A percentile compares a stretch with the other conserved stretches of the same genome.
phyloP scores from a whole-genome alignment of 2,113 vertebrate genomes.

The Arenaria interpres region DNA sequence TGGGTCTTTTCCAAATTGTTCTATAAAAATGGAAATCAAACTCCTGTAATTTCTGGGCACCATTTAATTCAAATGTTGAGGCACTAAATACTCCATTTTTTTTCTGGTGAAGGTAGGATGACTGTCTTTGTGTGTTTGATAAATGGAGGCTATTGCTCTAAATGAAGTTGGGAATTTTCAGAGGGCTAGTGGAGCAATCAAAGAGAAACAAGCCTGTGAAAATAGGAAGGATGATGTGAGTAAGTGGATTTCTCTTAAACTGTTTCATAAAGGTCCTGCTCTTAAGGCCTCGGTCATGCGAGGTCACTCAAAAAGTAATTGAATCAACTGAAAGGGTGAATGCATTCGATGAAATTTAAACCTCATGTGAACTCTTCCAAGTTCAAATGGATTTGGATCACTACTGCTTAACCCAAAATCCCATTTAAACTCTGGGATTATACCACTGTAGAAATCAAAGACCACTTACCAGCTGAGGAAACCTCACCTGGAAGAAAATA shows the following conservation, averaged over 20 bases:
- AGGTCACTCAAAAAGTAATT: neutral
- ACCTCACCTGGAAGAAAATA: neutral
- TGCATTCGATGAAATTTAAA: neutral
- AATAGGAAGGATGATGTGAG: neutral
- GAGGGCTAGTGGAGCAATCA: neutral
- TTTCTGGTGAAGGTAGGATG: neutral
- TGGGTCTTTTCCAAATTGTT: neutral
- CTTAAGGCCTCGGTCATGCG: neutral
- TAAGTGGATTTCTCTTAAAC: neutral
- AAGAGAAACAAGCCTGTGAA: neutral
- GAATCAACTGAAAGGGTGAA: neutral
- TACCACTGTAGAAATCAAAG: neutral
- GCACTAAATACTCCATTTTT: neutral
- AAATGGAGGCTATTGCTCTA: neutral
- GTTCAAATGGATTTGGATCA: conserved; percentile 8
- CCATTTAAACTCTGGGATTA: neutral
- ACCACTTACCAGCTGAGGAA: neutral
- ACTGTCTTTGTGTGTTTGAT: neutral
- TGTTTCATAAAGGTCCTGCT: neutral
- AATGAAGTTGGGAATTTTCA: neutral
- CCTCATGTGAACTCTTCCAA: neutral
- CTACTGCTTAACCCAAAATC: neutral
- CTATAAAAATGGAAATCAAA: neutral
- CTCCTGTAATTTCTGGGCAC: neutral
- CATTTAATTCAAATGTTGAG: neutral